A percentile compares a stretch with the other conserved stretches of the same genome.
phyloP scores from a whole-genome alignment of 2,113 vertebrate species.

The Typhlomys cinereus region DNA sequence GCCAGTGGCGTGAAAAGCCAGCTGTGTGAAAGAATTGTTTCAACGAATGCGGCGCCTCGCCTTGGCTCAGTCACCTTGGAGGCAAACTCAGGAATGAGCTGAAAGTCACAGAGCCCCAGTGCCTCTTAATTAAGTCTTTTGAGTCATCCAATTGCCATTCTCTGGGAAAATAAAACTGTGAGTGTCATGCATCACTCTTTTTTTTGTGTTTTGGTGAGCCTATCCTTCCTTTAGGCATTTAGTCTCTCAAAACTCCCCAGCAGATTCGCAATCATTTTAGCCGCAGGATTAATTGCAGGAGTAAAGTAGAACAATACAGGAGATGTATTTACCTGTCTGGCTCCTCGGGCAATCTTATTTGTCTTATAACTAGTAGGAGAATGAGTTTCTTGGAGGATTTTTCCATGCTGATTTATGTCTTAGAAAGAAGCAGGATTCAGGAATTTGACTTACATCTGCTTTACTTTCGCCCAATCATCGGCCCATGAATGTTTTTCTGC shows the following conservation, averaged over 20 bases:
- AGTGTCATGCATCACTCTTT: too few species aligned
- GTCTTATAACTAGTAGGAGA: conserved; percentile 51
- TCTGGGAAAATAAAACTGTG: conserved; percentile 47
- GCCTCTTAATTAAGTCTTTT: conserved; percentile 52
- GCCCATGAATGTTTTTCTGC: conserved; percentile 45
- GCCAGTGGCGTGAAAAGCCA: conserved; percentile 41
- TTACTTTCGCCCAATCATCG: conserved; percentile 55
- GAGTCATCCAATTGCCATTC: conserved; percentile 15
- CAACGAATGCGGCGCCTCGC: neutral
- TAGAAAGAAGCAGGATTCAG: conserved; percentile 54
- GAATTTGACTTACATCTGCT: conserved; percentile 56
- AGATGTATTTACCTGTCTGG: conserved; percentile 64
- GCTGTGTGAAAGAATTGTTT: conserved; percentile 42
- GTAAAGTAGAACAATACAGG: conserved; percentile 25
- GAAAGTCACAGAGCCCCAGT: neutral
- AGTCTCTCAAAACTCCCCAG: conserved; percentile 29
- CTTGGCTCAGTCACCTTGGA: neutral
- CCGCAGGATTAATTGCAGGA: conserved; percentile 61
- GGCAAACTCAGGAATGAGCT: neutral
- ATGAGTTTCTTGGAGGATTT: conserved; percentile 51
- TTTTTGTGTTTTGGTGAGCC: neutral
- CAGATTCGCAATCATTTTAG: conserved; percentile 43
- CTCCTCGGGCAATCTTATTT: conserved; percentile 60
- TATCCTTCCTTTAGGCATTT: neutral
- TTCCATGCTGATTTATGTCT: conserved; percentile 55